Conservation (phyloP, 2,888 invertebrate genomes). For the Cyclophora albipunctata region DNA sequence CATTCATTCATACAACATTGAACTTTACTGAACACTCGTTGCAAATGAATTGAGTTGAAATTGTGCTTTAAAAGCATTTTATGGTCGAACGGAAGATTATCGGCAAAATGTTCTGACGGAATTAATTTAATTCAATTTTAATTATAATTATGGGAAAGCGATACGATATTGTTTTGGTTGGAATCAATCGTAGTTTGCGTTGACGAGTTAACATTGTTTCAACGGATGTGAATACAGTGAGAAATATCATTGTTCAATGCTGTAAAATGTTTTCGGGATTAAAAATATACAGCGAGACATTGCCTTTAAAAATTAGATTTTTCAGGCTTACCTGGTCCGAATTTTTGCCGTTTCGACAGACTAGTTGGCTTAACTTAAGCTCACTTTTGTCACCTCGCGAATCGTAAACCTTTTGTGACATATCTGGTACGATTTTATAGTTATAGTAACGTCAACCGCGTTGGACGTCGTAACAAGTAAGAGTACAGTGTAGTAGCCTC, state of each 20-base stretch:
- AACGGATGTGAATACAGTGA: too few relatives aligned
- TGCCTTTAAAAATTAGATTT: not conserved
- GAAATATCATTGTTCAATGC: too few relatives aligned
- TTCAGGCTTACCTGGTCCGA: conserved; percentile 1
- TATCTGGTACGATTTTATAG: too few relatives aligned
- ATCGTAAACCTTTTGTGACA: not conserved
- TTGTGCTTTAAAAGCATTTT: conserved; percentile 44
- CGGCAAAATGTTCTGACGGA: conserved; percentile 32
- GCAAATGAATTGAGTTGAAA: conserved; percentile 46
- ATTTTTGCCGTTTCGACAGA: conserved; percentile 5
- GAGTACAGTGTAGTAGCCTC: too few relatives aligned
- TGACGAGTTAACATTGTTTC: too few relatives aligned
- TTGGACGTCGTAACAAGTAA: too few relatives aligned
- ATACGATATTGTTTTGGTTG: conserved; percentile 30
- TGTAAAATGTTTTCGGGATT: too few relatives aligned
- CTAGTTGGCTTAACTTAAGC: conserved; percentile 11
- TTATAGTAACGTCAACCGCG: too few relatives aligned
- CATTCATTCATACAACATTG: conserved; percentile 45
- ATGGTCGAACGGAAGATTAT: conserved; percentile 45
- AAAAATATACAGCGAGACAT: too few relatives aligned
- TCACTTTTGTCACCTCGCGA: conserved; percentile 1
- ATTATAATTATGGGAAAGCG: conserved; percentile 39
- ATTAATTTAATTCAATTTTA: conserved; percentile 43
- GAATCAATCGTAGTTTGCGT: conserved; percentile 10
- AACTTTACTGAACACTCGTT: conserved; percentile 39